phyloP scores from a whole-genome alignment of 2,113 vertebrate genomes.

The Halcyon senegalensis region DNA sequence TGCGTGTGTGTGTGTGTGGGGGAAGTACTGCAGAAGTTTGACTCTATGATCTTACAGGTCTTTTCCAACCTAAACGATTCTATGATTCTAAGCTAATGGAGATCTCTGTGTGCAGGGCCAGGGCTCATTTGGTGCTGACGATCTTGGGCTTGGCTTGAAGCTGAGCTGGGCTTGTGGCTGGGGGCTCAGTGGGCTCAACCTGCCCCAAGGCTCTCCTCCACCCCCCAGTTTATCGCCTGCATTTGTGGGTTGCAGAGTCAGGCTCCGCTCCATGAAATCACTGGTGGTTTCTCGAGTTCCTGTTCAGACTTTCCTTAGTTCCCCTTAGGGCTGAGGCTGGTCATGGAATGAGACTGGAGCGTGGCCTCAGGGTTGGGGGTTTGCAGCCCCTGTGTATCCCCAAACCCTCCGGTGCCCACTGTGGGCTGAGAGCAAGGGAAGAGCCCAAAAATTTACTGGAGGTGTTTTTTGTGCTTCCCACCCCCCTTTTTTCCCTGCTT shows the following conservation, averaged over 20 bases:
- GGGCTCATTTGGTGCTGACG: background rate
- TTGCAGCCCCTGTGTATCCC: fast-evolving
- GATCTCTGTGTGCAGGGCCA: too few species aligned
- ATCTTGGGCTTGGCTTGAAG: background rate
- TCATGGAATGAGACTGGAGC: fast-evolving
- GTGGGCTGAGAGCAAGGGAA: background rate
- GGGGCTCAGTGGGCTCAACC: background rate
- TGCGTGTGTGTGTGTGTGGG: too few species aligned
- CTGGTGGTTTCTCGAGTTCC: background rate
- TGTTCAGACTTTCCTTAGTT: background rate
- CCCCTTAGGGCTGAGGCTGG: background rate
- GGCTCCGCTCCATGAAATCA: background rate
- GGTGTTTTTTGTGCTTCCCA: background rate
- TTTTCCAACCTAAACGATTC: background rate
- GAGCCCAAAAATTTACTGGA: background rate
- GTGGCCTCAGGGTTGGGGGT: fast-evolving
- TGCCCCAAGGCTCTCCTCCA: background rate
- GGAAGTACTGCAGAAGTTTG: background rate
- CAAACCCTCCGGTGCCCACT: fast-evolving
- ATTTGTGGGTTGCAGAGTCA: background rate
- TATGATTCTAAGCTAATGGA: background rate
- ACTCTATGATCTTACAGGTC: background rate
- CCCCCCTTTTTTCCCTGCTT: fast-evolving
- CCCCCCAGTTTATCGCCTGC: fast-evolving
- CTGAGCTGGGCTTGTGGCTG: background rate